Base-by-base conservation (phyloP, 2,797 vertebrate species). In the Rhynchonycteris naso region DNA sequence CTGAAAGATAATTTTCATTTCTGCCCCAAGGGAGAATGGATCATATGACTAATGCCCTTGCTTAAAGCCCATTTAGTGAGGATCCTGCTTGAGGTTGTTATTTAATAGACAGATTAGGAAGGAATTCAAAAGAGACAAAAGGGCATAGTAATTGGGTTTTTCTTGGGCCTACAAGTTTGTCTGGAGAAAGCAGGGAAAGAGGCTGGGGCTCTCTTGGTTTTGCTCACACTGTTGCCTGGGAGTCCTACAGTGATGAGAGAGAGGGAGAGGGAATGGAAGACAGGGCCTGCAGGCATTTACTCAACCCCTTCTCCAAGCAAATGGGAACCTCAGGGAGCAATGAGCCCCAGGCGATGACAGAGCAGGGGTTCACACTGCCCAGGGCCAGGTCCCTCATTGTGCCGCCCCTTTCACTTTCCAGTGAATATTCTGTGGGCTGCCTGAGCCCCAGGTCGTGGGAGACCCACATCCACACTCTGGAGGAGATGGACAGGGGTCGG, bases 11-110 rank as follows among this genome's bases (percentile, higher is more conserved):
- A 94, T 96, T 92, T 84, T 94, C 85, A 11, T 71, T 30, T 92
- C 72, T 86, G 84, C 74, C 97, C 96, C 9, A 2, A 89, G 92
- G 96, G 95, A 95, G 90, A 65, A 71, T 52, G 87, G 93, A 79
- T 95, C 95, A 82, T 85, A n/a, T 69, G 58, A 28, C 81, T 93
- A 82, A 97, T 82, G 94, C 85, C 90, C 75, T 90, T 88, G 93
- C 95, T 97, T 93, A 92, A 90, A 96, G 81, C 22, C 88, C 92
- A 83, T 97, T 96, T 95, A 96, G 94, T 93, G 82, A 97, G 90
- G 54, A 91, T 95, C 87, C 74, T 79, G 81, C 81, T 72, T 4
- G 85, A 92, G 75, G 80, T 50, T 66, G 58, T 15, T 81, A 87
- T 66, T 93, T 87, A 89, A 88, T 88, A 94, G 90, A 93, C 30